These are phyloP conservation scores for Isoperla grammatica DNA, from an alignment of 2,888 invertebrate species.

Conservation along the genomic window DNA sequence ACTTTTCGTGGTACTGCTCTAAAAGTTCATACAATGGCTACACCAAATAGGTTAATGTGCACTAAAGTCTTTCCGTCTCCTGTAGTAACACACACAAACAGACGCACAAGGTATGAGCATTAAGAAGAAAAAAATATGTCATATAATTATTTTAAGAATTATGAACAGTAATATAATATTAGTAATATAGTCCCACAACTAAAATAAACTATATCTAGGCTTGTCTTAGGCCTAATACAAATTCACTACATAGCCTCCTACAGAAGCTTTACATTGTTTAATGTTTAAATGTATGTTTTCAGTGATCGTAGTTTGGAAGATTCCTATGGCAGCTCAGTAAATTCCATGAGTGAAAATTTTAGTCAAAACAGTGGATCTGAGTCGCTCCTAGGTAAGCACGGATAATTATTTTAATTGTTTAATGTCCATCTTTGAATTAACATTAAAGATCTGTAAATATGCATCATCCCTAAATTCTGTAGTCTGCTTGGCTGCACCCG, in stretches of 20 bases:
- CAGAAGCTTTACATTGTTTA: no score
- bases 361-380: conserved; percentile 22
- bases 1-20: conserved; percentile 80
- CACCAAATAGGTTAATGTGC: conserved; percentile 44
- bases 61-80: conserved; percentile 44
- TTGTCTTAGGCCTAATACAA: no score
- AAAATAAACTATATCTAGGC: neutral
- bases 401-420: neutral
- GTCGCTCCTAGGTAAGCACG: conserved; percentile 21
- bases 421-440: no score
- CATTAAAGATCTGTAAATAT: no score
- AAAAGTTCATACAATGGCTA: conserved; percentile 67
- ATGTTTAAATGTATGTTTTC: no score
- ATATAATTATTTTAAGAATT: neutral
- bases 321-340: conserved; percentile 34
- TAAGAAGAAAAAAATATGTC: no score
- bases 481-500: no score
- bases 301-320: conserved; percentile 34
- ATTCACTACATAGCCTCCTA: neutral
- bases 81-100: conserved; percentile 24
- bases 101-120: conserved; percentile 25
- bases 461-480: no score
- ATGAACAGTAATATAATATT: neutral
- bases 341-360: conserved; percentile 32
- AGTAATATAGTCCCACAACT: neutral